Conservation (phyloP, 2,888 invertebrate genomes). For the Drosophila kuntzei region DNA sequence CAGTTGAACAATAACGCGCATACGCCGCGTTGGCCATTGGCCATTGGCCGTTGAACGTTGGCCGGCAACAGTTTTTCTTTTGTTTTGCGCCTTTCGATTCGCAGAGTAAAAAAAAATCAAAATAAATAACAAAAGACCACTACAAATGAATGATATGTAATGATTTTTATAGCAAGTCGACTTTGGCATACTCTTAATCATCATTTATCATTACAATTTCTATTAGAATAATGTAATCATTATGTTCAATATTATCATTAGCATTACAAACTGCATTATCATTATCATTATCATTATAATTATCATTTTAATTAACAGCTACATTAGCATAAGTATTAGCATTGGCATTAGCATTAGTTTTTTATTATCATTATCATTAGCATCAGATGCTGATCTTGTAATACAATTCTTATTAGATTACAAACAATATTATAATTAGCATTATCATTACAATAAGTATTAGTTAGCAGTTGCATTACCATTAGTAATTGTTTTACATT, state of each 20-base stretch:
- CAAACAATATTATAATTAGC: too few relatives aligned
- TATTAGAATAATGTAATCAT: too few relatives aligned
- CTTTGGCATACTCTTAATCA: background rate
- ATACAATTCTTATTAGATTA: too few relatives aligned
- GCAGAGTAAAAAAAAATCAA: conserved; percentile 5
- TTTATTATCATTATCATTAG: too few relatives aligned
- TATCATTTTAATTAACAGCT: background rate
- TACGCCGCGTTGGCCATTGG: conserved; percentile 37
- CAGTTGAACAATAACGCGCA: conserved; percentile 50
- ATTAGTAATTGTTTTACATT: too few relatives aligned
- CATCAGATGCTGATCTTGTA: too few relatives aligned
- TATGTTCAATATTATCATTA: too few relatives aligned
- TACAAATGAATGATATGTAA: background rate
- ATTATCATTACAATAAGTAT: too few relatives aligned
- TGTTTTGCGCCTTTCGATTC: conserved; percentile 17
- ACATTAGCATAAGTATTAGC: background rate
- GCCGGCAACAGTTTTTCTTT: conserved; percentile 23
- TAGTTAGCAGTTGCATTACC: too few relatives aligned
- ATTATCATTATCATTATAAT: background rate
- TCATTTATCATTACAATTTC: background rate
- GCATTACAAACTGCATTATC: background rate
- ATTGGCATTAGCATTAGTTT: background rate
- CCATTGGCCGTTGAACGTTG: conserved; percentile 6
- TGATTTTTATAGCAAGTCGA: background rate
- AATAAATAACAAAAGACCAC: background rate